Evolutionary conservation across 2,113 vertebrate species (phyloP).

Genomic region (Pseudopodoces humilis): DNA sequence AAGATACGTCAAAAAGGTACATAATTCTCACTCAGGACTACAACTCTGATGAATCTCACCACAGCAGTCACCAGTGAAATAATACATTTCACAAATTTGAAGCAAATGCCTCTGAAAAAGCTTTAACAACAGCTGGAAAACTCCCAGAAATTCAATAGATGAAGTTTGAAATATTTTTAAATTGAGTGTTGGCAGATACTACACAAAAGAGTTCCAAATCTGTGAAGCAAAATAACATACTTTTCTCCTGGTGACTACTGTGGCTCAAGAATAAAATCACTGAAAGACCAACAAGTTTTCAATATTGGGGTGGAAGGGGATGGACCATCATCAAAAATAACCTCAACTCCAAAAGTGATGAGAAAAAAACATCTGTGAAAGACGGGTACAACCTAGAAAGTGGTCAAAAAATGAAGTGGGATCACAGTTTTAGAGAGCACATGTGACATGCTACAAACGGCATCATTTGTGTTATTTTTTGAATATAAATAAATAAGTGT

Average conservation of each 20-base stretch:
- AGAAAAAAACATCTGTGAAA: not conserved
- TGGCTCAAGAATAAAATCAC: not conserved
- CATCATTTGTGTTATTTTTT: not conserved
- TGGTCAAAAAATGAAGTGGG: not conserved
- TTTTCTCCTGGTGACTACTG: not conserved
- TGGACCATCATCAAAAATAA: not conserved
- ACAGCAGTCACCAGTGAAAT: not conserved
- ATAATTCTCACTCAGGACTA: not conserved
- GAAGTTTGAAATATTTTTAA: constrained; percentile 15
- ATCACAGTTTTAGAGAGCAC: not conserved
- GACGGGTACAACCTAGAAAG: not conserved
- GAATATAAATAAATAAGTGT: not conserved
- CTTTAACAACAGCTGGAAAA: not conserved
- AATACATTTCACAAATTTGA: not conserved
- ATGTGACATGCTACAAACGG: not conserved
- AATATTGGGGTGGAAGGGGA: not conserved
- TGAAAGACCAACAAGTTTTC: not conserved
- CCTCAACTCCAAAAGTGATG: not conserved
- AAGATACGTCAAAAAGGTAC: not conserved
- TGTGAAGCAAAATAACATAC: not conserved
- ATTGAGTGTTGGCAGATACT: constrained; percentile 23
- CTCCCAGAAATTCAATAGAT: not conserved
- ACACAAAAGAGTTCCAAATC: not conserved
- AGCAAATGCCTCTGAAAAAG: not conserved
- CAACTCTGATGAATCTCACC: not conserved